Evolutionary conservation across 2,888 invertebrate genomes (phyloP), one percentile per base, ranked within the genome.

Genomic region (Philonicus albiceps): DNA sequence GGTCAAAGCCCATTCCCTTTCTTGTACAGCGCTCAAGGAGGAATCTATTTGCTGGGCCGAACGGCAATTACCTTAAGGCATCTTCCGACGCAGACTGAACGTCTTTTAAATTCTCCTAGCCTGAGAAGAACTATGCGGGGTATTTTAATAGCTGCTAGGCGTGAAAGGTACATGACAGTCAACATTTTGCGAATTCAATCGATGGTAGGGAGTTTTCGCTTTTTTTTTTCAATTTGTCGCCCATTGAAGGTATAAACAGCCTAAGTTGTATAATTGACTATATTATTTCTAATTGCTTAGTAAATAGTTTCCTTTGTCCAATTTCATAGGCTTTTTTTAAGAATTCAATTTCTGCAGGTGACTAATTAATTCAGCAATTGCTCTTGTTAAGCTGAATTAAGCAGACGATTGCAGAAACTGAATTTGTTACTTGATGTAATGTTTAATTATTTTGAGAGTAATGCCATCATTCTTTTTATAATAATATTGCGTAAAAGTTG

Each of bases 161-260:
- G 76, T 76, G 76, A 76, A 76, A 22, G 37, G 76, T 76, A 76
- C 76, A 76, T 76, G 76, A 76, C 49, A 78, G 49, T 22, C 78
- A 49, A 49, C 78, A 78, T 16, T 78, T 49, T 78, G 43, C 78
- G 40, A 30, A 27, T 37, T 76, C 76, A 76, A 76, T 76, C 40
- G 40, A n/a, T 22, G 43, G 53, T 11, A 64, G 64, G 64, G 11
- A 27, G 64, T 64, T 27, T 55, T 19, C 16, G 16, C 5, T 43
- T 43, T 13, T 43, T 43, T 64, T 8, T 64, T 64, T 64, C 16
- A 49, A 6, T 64, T 19, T 64, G 27, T 7, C n/a, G 49, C 1
- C 49, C 64, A 22, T 27, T 64, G 8, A 11, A 8, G 22, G 64
- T 64, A 11, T 19, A 64, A 27, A 22, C 27, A 64, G 8, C 64